phyloP scores from a whole-genome alignment of 2,797 vertebrate genomes.

The Sebastes trivittatus region DNA sequence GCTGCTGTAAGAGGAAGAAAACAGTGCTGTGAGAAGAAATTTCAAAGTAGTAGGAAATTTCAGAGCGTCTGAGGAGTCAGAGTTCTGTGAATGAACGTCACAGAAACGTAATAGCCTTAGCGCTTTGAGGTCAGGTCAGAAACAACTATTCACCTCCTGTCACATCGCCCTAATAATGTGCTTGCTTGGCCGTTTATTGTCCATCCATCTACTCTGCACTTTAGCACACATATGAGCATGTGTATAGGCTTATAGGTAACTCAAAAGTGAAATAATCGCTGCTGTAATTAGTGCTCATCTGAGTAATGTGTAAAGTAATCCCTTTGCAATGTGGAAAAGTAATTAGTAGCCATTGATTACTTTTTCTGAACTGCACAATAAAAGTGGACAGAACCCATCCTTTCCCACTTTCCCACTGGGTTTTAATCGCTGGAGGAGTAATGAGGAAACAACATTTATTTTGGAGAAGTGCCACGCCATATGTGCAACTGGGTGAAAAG shows the following conservation, averaged over 20 bases:
- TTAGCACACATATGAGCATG: not conserved
- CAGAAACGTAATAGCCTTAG: not conserved
- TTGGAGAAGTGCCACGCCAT: conserved; percentile 3
- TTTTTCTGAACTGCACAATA: conserved; percentile 13
- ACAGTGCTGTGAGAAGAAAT: conserved; percentile 25
- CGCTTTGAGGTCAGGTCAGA: conserved; percentile 2
- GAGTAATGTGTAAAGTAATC: conserved; percentile 29
- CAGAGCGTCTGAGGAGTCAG: not conserved
- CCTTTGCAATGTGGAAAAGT: conserved; percentile 37
- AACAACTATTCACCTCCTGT: conserved; percentile 4
- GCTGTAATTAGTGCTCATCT: conserved; percentile 34
- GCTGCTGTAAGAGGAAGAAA: conserved; percentile 43
- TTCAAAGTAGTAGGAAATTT: conserved; percentile 22
- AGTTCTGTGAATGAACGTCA: conserved; percentile 14
- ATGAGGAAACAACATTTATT: conserved; percentile 31
- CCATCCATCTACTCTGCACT: conserved; percentile 1
- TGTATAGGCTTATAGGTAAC: not conserved
- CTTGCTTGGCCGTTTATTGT: not conserved
- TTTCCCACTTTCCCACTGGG: conserved; percentile 6
- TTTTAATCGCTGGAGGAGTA: conserved; percentile 35
- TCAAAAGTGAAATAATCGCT: conserved; percentile 16
- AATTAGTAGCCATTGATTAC: conserved; percentile 53
- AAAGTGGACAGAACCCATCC: conserved; percentile 23
- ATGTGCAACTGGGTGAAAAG: conserved; percentile 23
- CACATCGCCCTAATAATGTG: not conserved